A percentile compares a stretch with the other conserved stretches of the same genome.
Evolutionary conservation across 2,888 invertebrate genomes (phyloP).

Genomic region (Theodoxus fluviatilis): DNA sequence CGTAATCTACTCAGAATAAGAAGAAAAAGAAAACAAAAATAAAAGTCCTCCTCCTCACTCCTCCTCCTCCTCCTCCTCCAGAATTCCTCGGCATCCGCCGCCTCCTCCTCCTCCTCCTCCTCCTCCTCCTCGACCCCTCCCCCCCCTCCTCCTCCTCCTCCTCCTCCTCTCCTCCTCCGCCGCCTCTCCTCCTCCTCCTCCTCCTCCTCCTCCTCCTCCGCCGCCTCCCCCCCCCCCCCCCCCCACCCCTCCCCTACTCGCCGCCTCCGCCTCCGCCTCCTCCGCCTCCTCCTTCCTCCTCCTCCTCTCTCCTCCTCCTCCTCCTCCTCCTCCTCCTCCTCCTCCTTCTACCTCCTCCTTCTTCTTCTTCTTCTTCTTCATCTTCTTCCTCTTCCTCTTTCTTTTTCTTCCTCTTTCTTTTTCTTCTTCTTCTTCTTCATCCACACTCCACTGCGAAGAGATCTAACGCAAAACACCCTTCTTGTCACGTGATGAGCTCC

Average conservation of each 20-base stretch:
- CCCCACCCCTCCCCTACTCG: background rate
- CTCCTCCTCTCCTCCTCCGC: background rate
- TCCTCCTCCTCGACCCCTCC: background rate
- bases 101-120: background rate
- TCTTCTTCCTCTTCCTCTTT: background rate
- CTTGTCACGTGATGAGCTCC: too few species aligned
- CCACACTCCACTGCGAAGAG: too few species aligned
- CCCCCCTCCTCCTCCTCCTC: background rate
- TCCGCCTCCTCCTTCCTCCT: background rate
- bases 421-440: background rate
- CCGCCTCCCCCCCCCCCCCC: background rate
- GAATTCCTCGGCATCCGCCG: background rate
- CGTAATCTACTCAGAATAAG: too few species aligned
- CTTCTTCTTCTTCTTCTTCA: background rate
- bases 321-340: background rate
- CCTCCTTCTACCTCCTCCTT: background rate
- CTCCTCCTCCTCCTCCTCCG: background rate
- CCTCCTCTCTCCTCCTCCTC: slow-evolving; percentile 1
- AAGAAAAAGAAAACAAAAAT: background rate
- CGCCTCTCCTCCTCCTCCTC: background rate
- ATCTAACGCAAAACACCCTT: too few species aligned
- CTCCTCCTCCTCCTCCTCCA: background rate
- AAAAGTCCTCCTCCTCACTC: background rate
- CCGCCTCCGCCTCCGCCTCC: background rate
- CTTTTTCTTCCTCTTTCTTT: too few species aligned